Conservation (phyloP, 2,888 invertebrate genomes). For the Philopedon plagiatum region DNA sequence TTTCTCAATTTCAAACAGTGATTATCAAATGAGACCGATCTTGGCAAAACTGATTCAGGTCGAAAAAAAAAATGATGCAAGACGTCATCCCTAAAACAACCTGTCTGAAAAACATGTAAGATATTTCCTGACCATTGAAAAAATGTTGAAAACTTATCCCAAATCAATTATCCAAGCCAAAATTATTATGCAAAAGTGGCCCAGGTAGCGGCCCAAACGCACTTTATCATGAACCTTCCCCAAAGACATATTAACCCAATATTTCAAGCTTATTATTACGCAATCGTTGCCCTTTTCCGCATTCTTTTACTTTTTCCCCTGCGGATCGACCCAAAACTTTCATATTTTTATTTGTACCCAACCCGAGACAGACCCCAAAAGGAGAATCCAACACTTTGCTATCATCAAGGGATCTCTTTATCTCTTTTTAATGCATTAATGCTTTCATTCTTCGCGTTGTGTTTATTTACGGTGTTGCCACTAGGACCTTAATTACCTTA, state of each 20-base stretch:
- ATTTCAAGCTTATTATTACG: conserved; percentile 45
- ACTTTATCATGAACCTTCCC: conserved; percentile 43
- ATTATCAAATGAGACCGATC: no score
- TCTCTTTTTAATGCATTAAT: conserved; percentile 60
- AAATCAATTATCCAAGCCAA: neutral
- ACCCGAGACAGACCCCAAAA: conserved; percentile 36
- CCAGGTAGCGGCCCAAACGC: conserved; percentile 9
- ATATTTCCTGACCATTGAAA: no score
- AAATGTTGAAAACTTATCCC: no score
- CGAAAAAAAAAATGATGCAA: no score
- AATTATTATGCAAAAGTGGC: conserved; percentile 11
- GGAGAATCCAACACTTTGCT: conserved; percentile 57
- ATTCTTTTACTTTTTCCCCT: conserved; percentile 46
- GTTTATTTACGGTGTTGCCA: conserved; percentile 41
- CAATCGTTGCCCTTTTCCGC: conserved; percentile 49
- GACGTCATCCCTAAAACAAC: no score
- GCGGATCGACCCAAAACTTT: conserved; percentile 44
- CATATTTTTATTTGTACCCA: conserved; percentile 45
- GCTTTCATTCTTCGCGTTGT: conserved; percentile 57
- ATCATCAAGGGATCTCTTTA: conserved; percentile 61
- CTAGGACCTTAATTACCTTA: conserved; percentile 4
- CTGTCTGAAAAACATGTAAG: no score
- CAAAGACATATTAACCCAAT: conserved; percentile 49
- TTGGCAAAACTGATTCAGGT: no score
- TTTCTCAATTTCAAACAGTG: no score